Base-by-base conservation (phyloP, 2,113 vertebrate genomes). In the Neoarius graeffei region DNA sequence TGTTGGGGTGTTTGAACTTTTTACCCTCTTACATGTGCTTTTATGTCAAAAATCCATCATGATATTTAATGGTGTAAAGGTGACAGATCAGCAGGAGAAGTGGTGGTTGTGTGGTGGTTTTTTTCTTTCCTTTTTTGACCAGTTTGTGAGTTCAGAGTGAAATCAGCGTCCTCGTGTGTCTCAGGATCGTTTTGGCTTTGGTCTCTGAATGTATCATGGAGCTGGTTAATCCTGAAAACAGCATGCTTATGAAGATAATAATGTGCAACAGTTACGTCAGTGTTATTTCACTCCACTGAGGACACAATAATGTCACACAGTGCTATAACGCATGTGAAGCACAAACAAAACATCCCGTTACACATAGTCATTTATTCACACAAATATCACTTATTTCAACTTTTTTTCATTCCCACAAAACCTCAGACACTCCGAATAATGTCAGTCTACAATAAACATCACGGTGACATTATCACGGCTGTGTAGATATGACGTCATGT, bases 241-340 rank as follows among this genome's bases (percentile, higher is more conserved):
- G 76, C 77, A 57, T 10, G 54, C 30, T 81, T 23, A 15, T 81
- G n/a, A 81, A 81, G n/a, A 81, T 81, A 59, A 57, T 81, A 20
- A 81, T 35, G 25, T 4, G 1, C 15, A 30, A 30, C n/a, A 30
- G 25, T 80, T 54, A 17, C 25, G n/a, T 80, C 13, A 80, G 77
- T 30, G 52, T 57, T 57, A 80, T 56, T 57, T 27, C 7, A 30
- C 25, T 80, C 27, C 52, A 30, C 5, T 9, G 14, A 54, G 15
- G 7, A n/a, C 54, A 30, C 14, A 0, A 30, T 57, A 14, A 57
- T 27, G 14, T 57, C 77, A 80, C 59, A 9, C 56, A 42, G 27
- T 8, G 54, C 7, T 35, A 59, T 80, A 81, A 81, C 17, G 10
- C 50, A 56, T 48, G 10, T 50, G 73, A 50, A 50, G 73, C 73